Conservation (phyloP, 2,797 vertebrate species). For the Rhinogobio ventralis region DNA sequence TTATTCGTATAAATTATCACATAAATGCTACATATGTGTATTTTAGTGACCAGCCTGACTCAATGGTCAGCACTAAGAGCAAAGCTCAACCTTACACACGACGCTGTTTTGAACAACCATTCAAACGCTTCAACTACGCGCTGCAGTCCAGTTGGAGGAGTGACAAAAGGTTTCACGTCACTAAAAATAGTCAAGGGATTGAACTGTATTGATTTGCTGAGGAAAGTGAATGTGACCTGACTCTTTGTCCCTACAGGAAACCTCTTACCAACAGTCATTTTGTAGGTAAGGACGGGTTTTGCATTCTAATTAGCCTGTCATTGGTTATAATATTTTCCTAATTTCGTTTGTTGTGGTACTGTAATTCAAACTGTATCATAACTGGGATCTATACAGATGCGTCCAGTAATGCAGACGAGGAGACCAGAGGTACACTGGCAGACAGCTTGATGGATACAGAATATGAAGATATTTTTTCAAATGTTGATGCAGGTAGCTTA, state of each 20-base stretch:
- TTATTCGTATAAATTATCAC: no score
- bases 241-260: conserved; percentile 16
- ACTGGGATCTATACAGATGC: conserved; percentile 73
- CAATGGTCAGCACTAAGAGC: not conserved
- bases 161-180: not conserved
- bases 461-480: not conserved
- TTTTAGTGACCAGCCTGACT: not conserved
- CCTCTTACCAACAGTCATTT: not conserved
- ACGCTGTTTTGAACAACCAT: conserved; percentile 7
- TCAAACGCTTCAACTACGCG: conserved; percentile 21
- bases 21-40: not conserved
- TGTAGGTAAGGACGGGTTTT: not conserved
- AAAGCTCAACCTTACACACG: not conserved
- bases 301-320: not conserved
- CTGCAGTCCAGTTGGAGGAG: not conserved
- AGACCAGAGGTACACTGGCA: conserved; percentile 74
- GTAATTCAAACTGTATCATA: not conserved
- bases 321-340: not conserved
- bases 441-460: not conserved
- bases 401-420: conserved; percentile 76
- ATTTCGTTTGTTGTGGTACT: not conserved
- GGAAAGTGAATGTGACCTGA: not conserved
- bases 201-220: not conserved
- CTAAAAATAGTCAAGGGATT: not conserved
- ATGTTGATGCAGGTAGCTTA: not conserved